Evolutionary conservation across 2,888 invertebrate genomes (phyloP).

Genomic region (Cyclophora albipunctata): DNA sequence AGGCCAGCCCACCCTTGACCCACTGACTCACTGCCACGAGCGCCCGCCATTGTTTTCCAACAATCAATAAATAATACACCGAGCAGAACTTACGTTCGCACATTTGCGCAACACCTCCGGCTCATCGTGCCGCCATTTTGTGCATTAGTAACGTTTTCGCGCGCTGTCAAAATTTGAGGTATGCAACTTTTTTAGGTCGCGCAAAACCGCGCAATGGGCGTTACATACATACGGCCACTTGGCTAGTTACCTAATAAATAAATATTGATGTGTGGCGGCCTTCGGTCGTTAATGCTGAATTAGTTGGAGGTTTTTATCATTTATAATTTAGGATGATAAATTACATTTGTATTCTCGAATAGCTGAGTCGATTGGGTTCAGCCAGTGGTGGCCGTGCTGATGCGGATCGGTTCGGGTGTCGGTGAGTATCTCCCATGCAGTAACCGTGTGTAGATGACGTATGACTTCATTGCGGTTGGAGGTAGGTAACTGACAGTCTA

Average conservation of each 20-base stretch:
- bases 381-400: neutral
- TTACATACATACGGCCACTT: slow-evolving; percentile 21
- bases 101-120: slow-evolving; percentile 53
- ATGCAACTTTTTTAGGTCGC: slow-evolving; percentile 38
- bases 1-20: slow-evolving; percentile 70
- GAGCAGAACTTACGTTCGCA: slow-evolving; percentile 56
- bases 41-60: slow-evolving; percentile 72
- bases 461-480: too few species aligned
- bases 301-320: slow-evolving; percentile 32
- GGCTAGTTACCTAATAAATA: slow-evolving; percentile 34
- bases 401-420: too few species aligned
- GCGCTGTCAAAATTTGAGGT: slow-evolving; percentile 39
- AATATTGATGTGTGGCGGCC: slow-evolving; percentile 46
- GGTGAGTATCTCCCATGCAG: too few species aligned
- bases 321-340: slow-evolving; percentile 13
- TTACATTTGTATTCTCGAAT: slow-evolving; percentile 5
- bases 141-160: slow-evolving; percentile 44
- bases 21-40: slow-evolving; percentile 71
- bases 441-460: too few species aligned
- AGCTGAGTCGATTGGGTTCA: neutral
- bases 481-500: too few species aligned
- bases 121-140: slow-evolving; percentile 44
- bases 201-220: slow-evolving; percentile 23
- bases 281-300: slow-evolving; percentile 40
- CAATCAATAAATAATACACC: slow-evolving; percentile 73